A percentile compares a stretch with the other conserved stretches of the same genome.
Evolutionary conservation across 2,113 vertebrate genomes (phyloP).

Genomic region (Seriola quinqueradiata): DNA sequence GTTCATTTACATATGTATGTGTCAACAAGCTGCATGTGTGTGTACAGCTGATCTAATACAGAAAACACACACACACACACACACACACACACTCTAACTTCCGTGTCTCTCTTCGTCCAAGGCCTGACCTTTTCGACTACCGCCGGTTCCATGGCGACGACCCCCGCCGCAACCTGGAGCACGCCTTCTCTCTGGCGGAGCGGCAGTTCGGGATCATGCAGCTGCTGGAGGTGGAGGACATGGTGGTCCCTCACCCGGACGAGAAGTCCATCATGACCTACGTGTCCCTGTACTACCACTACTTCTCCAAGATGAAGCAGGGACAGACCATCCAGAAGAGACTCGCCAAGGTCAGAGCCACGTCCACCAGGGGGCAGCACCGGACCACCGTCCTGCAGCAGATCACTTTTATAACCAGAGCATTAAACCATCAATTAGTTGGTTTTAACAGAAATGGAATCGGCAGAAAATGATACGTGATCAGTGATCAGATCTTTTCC

Average conservation of each 20-base stretch:
- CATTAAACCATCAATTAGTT: no score
- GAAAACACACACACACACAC: background rate
- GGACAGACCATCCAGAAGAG: conserved; percentile 90
- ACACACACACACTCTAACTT: conserved; percentile 48
- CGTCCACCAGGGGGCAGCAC: background rate
- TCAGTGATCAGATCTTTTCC: no score
- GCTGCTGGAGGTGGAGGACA: conserved; percentile 92
- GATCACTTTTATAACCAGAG: no score
- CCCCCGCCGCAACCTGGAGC: conserved; percentile 84
- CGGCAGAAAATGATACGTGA: no score
- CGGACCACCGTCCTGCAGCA: background rate
- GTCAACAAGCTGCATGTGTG: no score
- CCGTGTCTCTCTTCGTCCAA: conserved; percentile 53
- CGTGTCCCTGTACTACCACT: conserved; percentile 92
- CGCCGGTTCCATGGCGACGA: conserved; percentile 75
- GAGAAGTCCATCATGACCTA: conserved; percentile 96
- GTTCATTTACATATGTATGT: no score
- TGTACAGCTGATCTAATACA: no score
- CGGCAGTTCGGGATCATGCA: conserved; percentile 88
- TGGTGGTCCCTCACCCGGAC: conserved; percentile 87
- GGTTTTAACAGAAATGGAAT: no score
- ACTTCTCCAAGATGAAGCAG: conserved; percentile 90
- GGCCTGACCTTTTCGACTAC: conserved; percentile 92
- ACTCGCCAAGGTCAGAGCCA: conserved; percentile 85
- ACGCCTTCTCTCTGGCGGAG: conserved; percentile 89